Base-by-base conservation (phyloP, 2,113 vertebrate species). In the Ariopsis seemanni region DNA sequence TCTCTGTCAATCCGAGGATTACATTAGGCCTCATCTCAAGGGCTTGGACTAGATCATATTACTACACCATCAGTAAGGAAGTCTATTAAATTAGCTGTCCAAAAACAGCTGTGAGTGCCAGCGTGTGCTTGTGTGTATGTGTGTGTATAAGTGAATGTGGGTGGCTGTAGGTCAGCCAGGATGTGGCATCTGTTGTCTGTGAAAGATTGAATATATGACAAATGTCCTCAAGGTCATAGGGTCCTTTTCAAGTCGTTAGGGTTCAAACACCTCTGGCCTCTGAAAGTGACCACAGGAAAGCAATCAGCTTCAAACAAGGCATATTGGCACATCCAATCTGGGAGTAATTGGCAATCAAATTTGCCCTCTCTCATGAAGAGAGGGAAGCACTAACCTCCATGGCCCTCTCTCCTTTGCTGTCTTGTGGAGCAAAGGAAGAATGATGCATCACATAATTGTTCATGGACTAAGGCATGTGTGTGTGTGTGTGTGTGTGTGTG, bases 131-230 rank as follows among this genome's bases (percentile, higher is more conserved):
- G 88, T 60, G 74, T 63, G 80, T 72, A 53, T 72, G 72, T 62
- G 42, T 42, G 77, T 79, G 74, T 67, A 80, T 72, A 17, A 60
- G 69, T 86, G 57, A 62, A 48, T 34, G 80, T 65, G 75, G 20
- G 67, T 75, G 74, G 60, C 42, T 88, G 65, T 82, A 55, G 85
- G 77, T 67, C 74, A 84, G 85, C 91, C 93, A 93, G 93, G 91
- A 92, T 88, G 89, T 88, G 83, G 91, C 95, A 96, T 96, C 93
- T 96, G 94, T 88, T 90, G 91, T 89, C 90, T 94, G 93, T 90
- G 89, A 91, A 85, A 82, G 91, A 95, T 85, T 92, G 93, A 95
- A 95, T 90, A 92, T 91, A 94, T 93, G 93, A 94, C 69, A 91
- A 95, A 95, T 89, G 86, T 77, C 74, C 92, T 89, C 84, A 72